Evolutionary conservation across 2,888 invertebrate species (phyloP), one percentile per base, ranked within the genome.

Genomic region (Eupelmus urozonus): DNA sequence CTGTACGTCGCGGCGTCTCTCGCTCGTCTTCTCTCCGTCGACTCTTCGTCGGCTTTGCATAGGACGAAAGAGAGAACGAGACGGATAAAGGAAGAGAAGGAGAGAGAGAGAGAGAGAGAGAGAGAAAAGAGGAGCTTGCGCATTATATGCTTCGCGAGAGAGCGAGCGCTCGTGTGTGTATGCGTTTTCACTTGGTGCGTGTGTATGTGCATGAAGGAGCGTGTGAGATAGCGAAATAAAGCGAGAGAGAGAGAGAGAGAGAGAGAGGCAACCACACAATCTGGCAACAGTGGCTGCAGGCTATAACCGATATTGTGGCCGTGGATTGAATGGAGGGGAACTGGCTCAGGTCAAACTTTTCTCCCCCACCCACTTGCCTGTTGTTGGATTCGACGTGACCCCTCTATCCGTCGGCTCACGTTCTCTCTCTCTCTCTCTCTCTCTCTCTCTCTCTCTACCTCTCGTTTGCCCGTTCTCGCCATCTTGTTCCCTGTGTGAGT

Each of bases 261-360:
- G 51, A 62, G 55, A 59, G 72, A 79, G 45, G 20, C 66, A 55
- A 55, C 67, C 76, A 53, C 79, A 71, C 76, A 75, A 76, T 71
- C 79, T 79, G 79, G 79, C 79, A 76, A 76, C 79, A 76, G 76
- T 79, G 76, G 79, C 76, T 79, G 76, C 83, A 84, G 86, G 86
- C 87, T 88, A 88, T 88, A 88, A 88, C 88, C 88, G 88, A 88
- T 88, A 85, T 86, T 88, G 88, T 88, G 85, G 84, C 88, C 86
- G 85, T 86, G 87, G 87, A 88, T 88, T 87, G 88, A 88, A 88
- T 87, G 88, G 88, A 88, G 88, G 88, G 88, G 88, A 88, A 88
- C 88, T 88, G 86, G 88, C 88, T 88, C 88, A 86, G 88, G 88
- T 88, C 88, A 88, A 88, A 87, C 87, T 86, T 86, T 80, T 80